Evolutionary conservation across 2,888 invertebrate species (phyloP), one percentile per base, ranked within the genome.

Genomic region (Drosophila buzzatii): DNA sequence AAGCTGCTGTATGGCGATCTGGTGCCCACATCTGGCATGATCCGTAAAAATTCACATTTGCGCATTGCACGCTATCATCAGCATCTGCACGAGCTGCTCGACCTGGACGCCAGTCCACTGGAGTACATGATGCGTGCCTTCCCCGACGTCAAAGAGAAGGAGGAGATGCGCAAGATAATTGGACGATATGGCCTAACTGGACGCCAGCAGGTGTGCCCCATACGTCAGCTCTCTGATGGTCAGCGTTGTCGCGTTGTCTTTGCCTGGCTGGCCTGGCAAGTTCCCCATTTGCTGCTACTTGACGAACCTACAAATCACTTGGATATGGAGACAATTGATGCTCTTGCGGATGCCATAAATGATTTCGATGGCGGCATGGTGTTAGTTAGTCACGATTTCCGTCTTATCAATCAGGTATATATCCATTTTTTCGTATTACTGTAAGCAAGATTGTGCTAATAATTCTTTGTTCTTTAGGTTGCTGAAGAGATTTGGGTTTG

Each of bases 401-500:
- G 99, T 93, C 96, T 99, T 62, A 99, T 99, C 78, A 98, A 97
- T 94, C 99, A 99, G 96, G 99, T 99, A 53, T 14, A 1, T 23
- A 9, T 2, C 0, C 2, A 3, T 9, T 5, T 23, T 5, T 27
- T 12, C 1, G 8, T 20, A 12, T 23, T 31, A 12, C 3, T 6
- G 1, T 10, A 12, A 8, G 16, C 23, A 2, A 10, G n/a, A n/a
- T 2, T 10, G 18, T n/a, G 49, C 31, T 12, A 51, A 51, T 12
- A n/a, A 16, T 41, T 16, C 31, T 49, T 31, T n/a, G 47, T 10
- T n/a, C 9, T 31, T 56, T 90, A 99, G 99, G 99, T 99, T 39
- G 99, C 99, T 12, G 97, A 99, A 93, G 98, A 99, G 93, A 99
- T 99, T 93, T 99, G 99, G 99, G 97, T 99, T 51, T 99, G 99